Percentiles rank a stretch among this genome's conserved stretches.
Evolutionary conservation across 2,888 invertebrate genomes (phyloP).

Genomic region (Eupithecia subumbrata): DNA sequence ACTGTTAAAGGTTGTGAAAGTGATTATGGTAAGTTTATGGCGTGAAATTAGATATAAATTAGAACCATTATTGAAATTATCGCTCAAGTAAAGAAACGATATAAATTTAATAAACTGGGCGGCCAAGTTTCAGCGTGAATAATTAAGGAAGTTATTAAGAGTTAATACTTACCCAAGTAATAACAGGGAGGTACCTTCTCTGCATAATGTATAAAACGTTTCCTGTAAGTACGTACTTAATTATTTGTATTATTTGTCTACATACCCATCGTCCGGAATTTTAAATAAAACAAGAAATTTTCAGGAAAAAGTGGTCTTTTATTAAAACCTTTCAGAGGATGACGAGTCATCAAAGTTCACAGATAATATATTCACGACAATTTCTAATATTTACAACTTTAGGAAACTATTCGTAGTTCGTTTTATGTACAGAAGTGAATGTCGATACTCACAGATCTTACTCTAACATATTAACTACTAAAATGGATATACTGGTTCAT

Average conservation of each 20-base stretch:
- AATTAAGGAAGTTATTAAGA: too few relatives aligned
- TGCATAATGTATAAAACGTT: too few relatives aligned
- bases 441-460: background rate
- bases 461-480: background rate
- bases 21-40: too few relatives aligned
- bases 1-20: too few relatives aligned
- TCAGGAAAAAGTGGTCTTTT: conserved; percentile 74
- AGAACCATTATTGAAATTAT: too few relatives aligned
- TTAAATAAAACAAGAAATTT: conserved; percentile 47
- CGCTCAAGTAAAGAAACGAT: too few relatives aligned
- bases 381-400: conserved; percentile 68
- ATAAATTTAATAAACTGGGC: too few relatives aligned
- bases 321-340: conserved; percentile 70
- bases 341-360: conserved; percentile 64
- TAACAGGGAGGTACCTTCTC: too few relatives aligned
- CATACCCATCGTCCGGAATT: background rate
- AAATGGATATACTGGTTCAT: background rate
- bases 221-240: too few relatives aligned
- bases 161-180: too few relatives aligned
- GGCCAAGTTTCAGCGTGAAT: too few relatives aligned
- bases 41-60: too few relatives aligned
- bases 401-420: conserved; percentile 43
- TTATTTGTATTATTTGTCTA: background rate
- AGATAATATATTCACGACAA: conserved; percentile 66
- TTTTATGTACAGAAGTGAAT: conserved; percentile 33